Base-by-base conservation (phyloP, 2,113 vertebrate species). In the Trematocara stigmaticum region DNA sequence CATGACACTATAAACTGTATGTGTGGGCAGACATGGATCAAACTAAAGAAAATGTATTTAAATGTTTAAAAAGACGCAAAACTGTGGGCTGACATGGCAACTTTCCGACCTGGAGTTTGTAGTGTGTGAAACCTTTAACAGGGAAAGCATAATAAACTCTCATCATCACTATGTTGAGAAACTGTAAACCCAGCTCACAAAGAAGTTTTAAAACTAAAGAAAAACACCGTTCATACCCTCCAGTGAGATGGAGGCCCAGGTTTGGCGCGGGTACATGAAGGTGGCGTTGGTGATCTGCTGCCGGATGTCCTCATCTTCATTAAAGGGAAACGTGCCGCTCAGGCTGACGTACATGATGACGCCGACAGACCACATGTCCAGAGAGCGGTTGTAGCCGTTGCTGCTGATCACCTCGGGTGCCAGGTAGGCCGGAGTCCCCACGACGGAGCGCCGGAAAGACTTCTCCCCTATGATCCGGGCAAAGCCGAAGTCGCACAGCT, bases 401-500 rank as follows among this genome's bases (percentile, higher is more conserved):
- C 88, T 95, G 61, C 84, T 93, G 89, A 97, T 96, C 66, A 97
- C 96, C 93, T 97, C 96, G 0, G 96, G 96, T 2, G 96, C 96
- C 88, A 97, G 90, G 86, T 96, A 97, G 5, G 96, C 96, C 1
- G 96, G 96, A 2, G 96, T 97, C 8, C 96, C 96, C 85, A 96
- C 96, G 3, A 97, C 93, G 0, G 96, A 94, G 82, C 94, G 94
- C 0, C 96, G 95, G 88, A 97, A 97, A 1, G 96, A 96, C 92
- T 95, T 96, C 94, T 97, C 96, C 1, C 96, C 96, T 10, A 97
- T 96, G 92, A 97, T 96, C 31, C 96, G 96, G 13, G 96, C 95
- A 29, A 96, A 97, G 71, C 96, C 96, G 9, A 97, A 97, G 91
- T 97, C 96, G 13, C 96, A 96, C 74, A 97, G 95, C 92, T 97